A percentile compares a stretch with the other conserved stretches of the same genome.
Evolutionary conservation across 2,888 invertebrate species (phyloP).

Genomic region (Lymantria monacha): DNA sequence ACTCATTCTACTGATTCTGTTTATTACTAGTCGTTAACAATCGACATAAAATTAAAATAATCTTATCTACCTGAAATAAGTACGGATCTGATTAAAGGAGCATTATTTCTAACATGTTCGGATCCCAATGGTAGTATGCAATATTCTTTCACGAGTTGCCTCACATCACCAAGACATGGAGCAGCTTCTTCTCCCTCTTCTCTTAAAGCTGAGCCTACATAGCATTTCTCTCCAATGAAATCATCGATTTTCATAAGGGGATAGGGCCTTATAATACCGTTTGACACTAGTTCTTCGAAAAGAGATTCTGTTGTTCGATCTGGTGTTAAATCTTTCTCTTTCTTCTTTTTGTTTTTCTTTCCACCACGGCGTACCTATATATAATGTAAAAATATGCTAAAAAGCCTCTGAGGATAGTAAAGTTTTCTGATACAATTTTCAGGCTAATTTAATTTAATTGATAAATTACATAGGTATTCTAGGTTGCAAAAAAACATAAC

Average conservation of each 20-base stretch:
- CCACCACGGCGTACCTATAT: conserved; percentile 86
- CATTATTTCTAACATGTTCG: conserved; percentile 84
- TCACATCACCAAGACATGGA: conserved; percentile 89
- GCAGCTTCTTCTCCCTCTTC: conserved; percentile 75
- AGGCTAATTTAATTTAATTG: no score
- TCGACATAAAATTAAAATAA: no score
- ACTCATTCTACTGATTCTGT: no score
- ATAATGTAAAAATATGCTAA: background rate
- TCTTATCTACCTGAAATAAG: conserved; percentile 85
- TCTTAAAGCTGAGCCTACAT: conserved; percentile 78
- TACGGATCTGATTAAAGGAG: conserved; percentile 90
- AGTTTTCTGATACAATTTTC: background rate
- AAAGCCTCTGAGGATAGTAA: background rate
- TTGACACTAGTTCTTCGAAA: conserved; percentile 94
- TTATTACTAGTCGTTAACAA: no score
- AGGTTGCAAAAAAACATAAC: no score
- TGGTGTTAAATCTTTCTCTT: conserved; percentile 96
- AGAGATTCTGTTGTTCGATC: conserved; percentile 94
- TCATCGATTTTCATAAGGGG: conserved; percentile 85
- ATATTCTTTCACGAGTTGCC: conserved; percentile 92
- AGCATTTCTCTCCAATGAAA: conserved; percentile 91
- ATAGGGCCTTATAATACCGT: conserved; percentile 93
- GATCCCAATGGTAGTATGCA: conserved; percentile 94
- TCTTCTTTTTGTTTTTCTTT: conserved; percentile 95
- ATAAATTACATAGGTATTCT: no score